Conservation (phyloP, 2,888 invertebrate species). For the Adelphocoris suturalis region DNA sequence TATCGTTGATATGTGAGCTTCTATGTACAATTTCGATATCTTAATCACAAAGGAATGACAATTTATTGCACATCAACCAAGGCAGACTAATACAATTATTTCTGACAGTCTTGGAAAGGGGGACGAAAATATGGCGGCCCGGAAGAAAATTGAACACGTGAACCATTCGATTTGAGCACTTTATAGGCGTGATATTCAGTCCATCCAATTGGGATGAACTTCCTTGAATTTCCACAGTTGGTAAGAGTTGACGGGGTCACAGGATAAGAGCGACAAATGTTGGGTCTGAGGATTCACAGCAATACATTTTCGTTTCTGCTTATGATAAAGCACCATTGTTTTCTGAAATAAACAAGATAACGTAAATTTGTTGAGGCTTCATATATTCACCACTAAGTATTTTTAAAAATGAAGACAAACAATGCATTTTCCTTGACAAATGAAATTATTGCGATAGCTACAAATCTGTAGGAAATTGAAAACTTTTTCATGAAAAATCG, state of each 20-base stretch:
- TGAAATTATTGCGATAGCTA: too few species aligned
- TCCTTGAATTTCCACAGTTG: conserved; percentile 93
- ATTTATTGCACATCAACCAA: conserved; percentile 20
- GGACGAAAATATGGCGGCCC: not conserved
- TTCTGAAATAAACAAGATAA: conserved; percentile 78
- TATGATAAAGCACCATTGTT: conserved; percentile 86
- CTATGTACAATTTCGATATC: conserved; percentile 5
- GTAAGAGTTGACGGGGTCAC: conserved; percentile 91
- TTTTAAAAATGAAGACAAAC: too few species aligned
- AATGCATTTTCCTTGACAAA: too few species aligned
- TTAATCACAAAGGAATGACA: conserved; percentile 12
- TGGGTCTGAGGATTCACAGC: conserved; percentile 90
- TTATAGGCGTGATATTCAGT: not conserved
- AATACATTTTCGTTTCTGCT: conserved; percentile 89
- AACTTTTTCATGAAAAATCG: too few species aligned
- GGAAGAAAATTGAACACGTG: not conserved
- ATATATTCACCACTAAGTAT: too few species aligned
- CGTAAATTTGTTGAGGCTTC: not conserved
- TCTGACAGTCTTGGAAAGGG: conserved; percentile 12
- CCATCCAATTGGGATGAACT: conserved; percentile 84
- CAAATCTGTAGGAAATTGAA: too few species aligned
- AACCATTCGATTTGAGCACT: conserved; percentile 13
- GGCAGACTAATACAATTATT: not conserved
- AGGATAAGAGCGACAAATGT: conserved; percentile 88
- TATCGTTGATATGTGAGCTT: conserved; percentile 36